Conservation (phyloP, 2,797 vertebrate species). For the Enteromius viviparus region DNA sequence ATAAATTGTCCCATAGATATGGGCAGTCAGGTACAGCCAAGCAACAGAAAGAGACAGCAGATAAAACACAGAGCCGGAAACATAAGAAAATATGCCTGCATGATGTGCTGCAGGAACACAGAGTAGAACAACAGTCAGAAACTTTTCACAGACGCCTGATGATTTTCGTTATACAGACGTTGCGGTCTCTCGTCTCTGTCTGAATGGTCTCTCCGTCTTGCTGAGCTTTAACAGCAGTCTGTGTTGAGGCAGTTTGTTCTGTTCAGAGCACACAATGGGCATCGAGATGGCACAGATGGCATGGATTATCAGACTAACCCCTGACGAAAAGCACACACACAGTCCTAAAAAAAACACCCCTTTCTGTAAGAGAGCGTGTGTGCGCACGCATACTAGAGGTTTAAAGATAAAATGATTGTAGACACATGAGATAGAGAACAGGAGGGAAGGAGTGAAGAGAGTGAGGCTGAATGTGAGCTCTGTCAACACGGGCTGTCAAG, state of each 20-base stretch:
- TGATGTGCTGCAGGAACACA: neutral
- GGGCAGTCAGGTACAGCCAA: neutral
- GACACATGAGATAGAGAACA: neutral
- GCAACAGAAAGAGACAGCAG: neutral
- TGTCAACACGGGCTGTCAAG: neutral
- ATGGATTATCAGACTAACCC: conserved; percentile 40
- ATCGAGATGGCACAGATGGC: conserved; percentile 39
- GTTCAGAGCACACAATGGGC: conserved; percentile 23
- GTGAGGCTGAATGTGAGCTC: neutral
- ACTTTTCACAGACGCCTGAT: neutral
- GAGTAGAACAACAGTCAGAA: neutral
- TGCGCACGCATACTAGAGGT: neutral
- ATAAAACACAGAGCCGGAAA: conserved; percentile 11
- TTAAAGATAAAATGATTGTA: neutral
- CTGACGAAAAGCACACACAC: neutral
- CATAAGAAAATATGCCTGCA: neutral
- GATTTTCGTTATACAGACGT: neutral
- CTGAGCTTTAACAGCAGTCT: neutral
- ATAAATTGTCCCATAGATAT: neutral
- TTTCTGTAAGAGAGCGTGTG: neutral
- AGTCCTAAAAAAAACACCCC: neutral
- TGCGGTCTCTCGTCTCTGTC: neutral
- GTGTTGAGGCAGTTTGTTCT: conserved; percentile 14
- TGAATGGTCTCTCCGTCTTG: neutral
- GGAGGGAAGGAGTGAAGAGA: conserved; percentile 1